A percentile compares a stretch with the other conserved stretches of the same genome.
Evolutionary conservation across 1,140 invertebrate genomes (phyloP).

Genomic region (Wiebesia pumilae): DNA sequence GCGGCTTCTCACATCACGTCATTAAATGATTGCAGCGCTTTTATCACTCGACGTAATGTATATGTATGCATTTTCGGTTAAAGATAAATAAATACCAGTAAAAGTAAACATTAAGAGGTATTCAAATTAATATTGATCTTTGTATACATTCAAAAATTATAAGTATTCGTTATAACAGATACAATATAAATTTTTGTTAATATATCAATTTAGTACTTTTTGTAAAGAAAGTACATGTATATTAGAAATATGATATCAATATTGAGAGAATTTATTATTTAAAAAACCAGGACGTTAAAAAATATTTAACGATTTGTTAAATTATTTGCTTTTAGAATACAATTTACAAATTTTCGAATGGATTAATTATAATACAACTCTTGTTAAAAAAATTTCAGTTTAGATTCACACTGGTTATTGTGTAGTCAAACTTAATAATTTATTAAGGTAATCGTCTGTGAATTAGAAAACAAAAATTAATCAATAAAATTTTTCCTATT

Average conservation of each 20-base stretch:
- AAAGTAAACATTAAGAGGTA: not conserved
- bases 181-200: too few relatives aligned
- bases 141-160: too few relatives aligned
- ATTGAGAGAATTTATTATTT: too few relatives aligned
- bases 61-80: not conserved
- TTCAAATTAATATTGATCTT: not conserved
- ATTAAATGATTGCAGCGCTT: conserved; percentile 1
- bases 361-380: too few relatives aligned
- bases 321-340: not conserved
- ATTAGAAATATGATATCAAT: too few relatives aligned
- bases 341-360: not conserved
- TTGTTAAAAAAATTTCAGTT: not conserved
- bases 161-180: too few relatives aligned
- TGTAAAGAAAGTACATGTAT: too few relatives aligned
- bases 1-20: not conserved
- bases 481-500: not conserved
- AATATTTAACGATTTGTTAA: too few relatives aligned
- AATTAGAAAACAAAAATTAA: not conserved
- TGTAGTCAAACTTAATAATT: not conserved
- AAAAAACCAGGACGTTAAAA: too few relatives aligned
- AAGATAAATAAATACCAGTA: not conserved
- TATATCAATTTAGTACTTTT: too few relatives aligned
- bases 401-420: not conserved
- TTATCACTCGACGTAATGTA: not conserved
- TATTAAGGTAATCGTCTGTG: conserved; percentile 5